Percentiles rank a stretch among this genome's conserved stretches.
Conservation (phyloP, 2,113 vertebrate genomes). For the Eolophus roseicapilla region DNA sequence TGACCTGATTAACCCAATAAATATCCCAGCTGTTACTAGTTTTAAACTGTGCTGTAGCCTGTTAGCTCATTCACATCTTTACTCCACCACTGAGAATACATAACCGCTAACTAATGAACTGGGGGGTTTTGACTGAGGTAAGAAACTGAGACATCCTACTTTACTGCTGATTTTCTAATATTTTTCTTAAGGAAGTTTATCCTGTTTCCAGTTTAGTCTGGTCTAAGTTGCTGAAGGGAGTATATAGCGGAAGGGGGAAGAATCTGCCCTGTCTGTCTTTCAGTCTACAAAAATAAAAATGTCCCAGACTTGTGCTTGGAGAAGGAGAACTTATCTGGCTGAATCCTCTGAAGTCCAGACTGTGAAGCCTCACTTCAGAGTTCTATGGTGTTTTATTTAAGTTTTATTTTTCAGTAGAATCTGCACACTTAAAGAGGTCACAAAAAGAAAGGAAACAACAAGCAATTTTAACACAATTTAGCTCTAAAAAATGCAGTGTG, state of each 20-base stretch:
- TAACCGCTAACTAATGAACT: background rate
- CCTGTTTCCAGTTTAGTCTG: background rate
- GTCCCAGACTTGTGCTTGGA: background rate
- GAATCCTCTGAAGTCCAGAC: background rate
- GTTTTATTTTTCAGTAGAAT: background rate
- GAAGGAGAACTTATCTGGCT: background rate
- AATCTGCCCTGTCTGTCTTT: background rate
- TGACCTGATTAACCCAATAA: conserved; percentile 49
- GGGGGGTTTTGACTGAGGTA: background rate
- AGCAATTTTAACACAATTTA: background rate
- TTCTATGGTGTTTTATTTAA: background rate
- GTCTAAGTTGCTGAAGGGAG: fast-evolving
- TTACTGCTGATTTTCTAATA: background rate
- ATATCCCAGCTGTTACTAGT: background rate
- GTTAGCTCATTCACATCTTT: background rate
- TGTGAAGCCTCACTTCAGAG: background rate
- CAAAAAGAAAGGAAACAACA: background rate
- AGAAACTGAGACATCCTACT: background rate
- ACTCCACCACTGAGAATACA: background rate
- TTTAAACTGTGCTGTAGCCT: background rate
- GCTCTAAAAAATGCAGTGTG: background rate
- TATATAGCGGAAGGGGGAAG: background rate
- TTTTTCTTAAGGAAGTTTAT: background rate
- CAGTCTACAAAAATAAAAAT: background rate
- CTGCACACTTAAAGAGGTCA: background rate